Evolutionary conservation across 2,797 vertebrate genomes (phyloP).

Genomic region (Micropoecilia bifurca): DNA sequence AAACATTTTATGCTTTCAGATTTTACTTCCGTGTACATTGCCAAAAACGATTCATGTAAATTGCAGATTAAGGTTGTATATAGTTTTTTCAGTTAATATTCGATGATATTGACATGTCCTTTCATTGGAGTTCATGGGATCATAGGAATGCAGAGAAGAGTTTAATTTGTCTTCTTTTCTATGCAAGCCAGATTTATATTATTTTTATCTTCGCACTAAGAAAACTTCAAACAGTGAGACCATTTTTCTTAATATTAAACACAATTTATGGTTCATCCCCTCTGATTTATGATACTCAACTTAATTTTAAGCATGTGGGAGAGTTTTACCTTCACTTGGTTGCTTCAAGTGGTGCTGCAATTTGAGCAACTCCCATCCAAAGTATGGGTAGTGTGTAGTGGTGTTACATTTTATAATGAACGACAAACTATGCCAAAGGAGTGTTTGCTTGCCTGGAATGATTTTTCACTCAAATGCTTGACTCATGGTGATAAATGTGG

Average conservation of each 20-base stretch:
- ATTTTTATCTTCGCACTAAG: neutral
- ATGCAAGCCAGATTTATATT: neutral
- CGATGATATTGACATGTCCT: neutral
- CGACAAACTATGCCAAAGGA: neutral
- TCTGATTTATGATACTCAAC: neutral
- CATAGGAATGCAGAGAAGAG: neutral
- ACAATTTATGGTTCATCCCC: neutral
- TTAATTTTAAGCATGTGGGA: constrained; percentile 1
- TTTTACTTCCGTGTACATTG: neutral
- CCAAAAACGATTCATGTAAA: neutral
- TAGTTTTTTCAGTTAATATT: no score
- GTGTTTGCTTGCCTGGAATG: neutral
- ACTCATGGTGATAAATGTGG: neutral
- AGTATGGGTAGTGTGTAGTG: neutral
- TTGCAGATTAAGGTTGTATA: neutral
- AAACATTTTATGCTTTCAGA: neutral
- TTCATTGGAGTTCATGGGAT: no score
- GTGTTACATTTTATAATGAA: neutral
- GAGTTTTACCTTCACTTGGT: constrained; percentile 2
- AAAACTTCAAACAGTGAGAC: neutral
- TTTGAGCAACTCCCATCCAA: neutral
- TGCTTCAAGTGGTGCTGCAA: neutral
- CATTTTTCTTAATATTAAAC: neutral
- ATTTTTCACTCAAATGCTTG: neutral
- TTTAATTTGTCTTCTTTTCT: neutral